Percentiles rank a stretch among this genome's conserved stretches.
phyloP scores from a whole-genome alignment of 2,113 vertebrate genomes.

The Mastomys natalensis region DNA sequence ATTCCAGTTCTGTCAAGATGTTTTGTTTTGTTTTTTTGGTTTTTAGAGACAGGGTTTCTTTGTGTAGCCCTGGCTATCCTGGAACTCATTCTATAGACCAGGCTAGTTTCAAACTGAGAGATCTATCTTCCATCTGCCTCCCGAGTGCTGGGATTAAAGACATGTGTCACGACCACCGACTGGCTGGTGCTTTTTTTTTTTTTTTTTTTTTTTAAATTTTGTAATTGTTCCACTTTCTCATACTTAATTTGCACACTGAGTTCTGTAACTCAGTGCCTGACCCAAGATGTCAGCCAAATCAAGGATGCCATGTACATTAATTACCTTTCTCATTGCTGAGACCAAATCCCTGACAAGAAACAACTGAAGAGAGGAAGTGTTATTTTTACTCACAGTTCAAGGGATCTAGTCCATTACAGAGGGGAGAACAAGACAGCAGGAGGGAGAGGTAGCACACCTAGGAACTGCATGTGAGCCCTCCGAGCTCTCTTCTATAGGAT shows the following conservation, averaged over 20 bases:
- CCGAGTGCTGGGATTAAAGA: too few relatives aligned
- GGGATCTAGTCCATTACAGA: background rate
- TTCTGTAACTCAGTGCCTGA: background rate
- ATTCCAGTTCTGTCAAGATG: background rate
- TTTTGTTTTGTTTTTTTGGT: too few relatives aligned
- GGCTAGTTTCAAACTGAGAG: too few relatives aligned
- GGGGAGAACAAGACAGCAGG: too few relatives aligned
- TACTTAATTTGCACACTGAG: constrained; percentile 7
- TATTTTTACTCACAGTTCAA: background rate
- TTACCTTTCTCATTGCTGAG: background rate
- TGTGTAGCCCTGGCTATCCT: too few relatives aligned
- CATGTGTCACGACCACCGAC: too few relatives aligned
- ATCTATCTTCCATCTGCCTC: too few relatives aligned
- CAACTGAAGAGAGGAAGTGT: background rate
- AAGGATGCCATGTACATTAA: background rate
- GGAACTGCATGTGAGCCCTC: background rate
- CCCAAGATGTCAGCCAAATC: background rate
- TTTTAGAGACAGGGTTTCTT: too few relatives aligned
- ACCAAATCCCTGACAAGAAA: background rate
- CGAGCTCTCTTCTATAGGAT: background rate
- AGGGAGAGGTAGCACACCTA: background rate
- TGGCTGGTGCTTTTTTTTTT: background rate
- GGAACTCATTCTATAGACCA: too few relatives aligned
- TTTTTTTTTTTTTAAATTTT: background rate
- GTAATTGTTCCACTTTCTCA: constrained; percentile 26